Evolutionary conservation across 2,888 invertebrate genomes (phyloP).

Genomic region (Pyrgus malvae): DNA sequence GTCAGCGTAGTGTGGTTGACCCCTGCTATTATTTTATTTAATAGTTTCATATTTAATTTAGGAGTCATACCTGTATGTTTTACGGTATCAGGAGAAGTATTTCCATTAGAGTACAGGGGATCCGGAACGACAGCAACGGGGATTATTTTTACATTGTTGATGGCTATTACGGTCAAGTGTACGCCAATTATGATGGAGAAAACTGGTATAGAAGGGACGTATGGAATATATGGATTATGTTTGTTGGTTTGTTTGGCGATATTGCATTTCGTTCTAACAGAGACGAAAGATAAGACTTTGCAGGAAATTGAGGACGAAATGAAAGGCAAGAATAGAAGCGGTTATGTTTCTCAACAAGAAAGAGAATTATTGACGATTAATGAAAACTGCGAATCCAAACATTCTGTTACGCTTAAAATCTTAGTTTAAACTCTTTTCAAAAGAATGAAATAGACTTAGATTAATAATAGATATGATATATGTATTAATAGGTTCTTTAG

Average conservation of each 20-base stretch:
- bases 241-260: constrained; percentile 37
- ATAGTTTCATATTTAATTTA: constrained; percentile 40
- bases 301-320: constrained; percentile 47
- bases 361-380: neutral
- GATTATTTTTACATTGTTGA: constrained; percentile 42
- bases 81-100: constrained; percentile 44
- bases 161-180: constrained; percentile 41
- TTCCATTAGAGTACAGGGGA: constrained; percentile 49
- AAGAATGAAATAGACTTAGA: too few relatives aligned
- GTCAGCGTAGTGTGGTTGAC: constrained; percentile 38
- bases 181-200: constrained; percentile 45
- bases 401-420: too few relatives aligned
- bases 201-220: constrained; percentile 43
- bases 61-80: constrained; percentile 43
- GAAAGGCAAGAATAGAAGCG: constrained; percentile 33
- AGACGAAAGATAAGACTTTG: constrained; percentile 46
- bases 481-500: too few relatives aligned
- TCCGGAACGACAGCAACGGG: constrained; percentile 40
- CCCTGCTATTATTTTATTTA: constrained; percentile 41
- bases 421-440: too few relatives aligned
- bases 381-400: too few relatives aligned
- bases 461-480: too few relatives aligned
- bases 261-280: constrained; percentile 42
- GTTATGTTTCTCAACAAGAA: neutral
- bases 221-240: constrained; percentile 40